Conservation (phyloP, 1,140 invertebrate genomes). For the Phocides pigmalion region DNA sequence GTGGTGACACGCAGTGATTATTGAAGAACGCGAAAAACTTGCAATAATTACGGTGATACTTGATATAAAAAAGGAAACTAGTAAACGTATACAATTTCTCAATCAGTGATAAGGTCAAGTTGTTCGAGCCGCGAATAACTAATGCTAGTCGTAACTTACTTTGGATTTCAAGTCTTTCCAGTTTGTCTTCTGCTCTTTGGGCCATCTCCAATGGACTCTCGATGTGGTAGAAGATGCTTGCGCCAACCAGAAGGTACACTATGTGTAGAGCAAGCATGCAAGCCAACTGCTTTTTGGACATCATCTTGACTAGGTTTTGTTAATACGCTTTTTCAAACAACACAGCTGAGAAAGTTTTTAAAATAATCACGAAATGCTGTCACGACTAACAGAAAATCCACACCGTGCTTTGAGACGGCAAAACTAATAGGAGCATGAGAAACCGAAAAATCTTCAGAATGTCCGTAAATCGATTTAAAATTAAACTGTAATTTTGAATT, state of each 20-base stretch:
- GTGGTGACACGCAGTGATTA: slow-evolving; percentile 4
- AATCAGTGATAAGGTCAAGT: slow-evolving; percentile 44
- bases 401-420: slow-evolving; percentile 47
- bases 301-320: slow-evolving; percentile 82
- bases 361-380: slow-evolving; percentile 37
- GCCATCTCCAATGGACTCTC: slow-evolving; percentile 88
- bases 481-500: slow-evolving; percentile 43
- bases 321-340: slow-evolving; percentile 23
- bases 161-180: slow-evolving; percentile 88
- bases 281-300: slow-evolving; percentile 92
- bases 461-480: slow-evolving; percentile 45
- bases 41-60: slow-evolving; percentile 20
- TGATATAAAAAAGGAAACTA: slow-evolving; percentile 41
- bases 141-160: slow-evolving; percentile 83
- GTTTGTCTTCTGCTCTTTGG: slow-evolving; percentile 82
- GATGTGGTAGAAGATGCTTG: slow-evolving; percentile 90
- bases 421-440: slow-evolving; percentile 45
- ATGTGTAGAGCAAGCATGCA: slow-evolving; percentile 90
- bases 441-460: slow-evolving; percentile 45
- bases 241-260: slow-evolving; percentile 90
- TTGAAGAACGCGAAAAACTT: slow-evolving; percentile 17
- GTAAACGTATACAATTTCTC: slow-evolving; percentile 46
- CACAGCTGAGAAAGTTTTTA: slow-evolving; percentile 16
- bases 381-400: slow-evolving; percentile 53
- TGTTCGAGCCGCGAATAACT: slow-evolving; percentile 33